Base-by-base conservation (phyloP, 2,797 vertebrate species). In the Anguilla megastoma region DNA sequence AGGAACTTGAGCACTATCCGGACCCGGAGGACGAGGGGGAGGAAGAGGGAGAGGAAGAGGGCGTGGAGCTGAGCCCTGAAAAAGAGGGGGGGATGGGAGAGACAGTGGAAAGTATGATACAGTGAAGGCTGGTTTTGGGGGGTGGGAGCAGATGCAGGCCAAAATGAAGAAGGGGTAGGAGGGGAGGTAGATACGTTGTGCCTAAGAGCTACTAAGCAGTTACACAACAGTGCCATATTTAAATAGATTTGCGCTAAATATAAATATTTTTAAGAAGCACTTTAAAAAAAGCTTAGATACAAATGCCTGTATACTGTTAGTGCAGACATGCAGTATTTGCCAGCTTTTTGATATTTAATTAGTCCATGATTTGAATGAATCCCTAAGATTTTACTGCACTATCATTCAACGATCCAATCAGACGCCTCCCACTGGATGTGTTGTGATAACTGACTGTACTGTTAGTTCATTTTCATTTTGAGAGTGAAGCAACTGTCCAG, bases 1-100 rank as follows among this genome's bases (percentile, higher is more conserved):
- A 96, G 93, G 92, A 92, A 30, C 84, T 93, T 80, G 91, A 91
- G 54, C 96, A 97, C 92, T 97, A 97, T 88, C 90, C 91, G 8
- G 90, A 91, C 0, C 93, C 94, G 54, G 92, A 91, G 30, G 92
- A 86, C 1, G 90, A 92, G 54, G 92, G 89, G 12, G 92, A 85
- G 27, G 18, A 50, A 27, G 88, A 33, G 54, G 54, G 36, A 41
- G 89, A 84, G 58, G 90, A 48, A 41, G 33, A 24, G 50, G 87
- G 88, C 60, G 89, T 63, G 18, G 86, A 21, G 48, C 84, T 88
- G 87, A 87, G 88, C 89, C 80, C 89, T 90, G 83, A 27, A 86
- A 12, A 90, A 85, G 85, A 87, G 84, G 74, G 45, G 21, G 48
- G 52, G 21, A 58, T 76, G 58, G 76, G 79, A 71, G 84, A 85